Percentiles rank a stretch among this genome's conserved stretches.
Evolutionary conservation across 1,140 invertebrate species (phyloP).

Genomic region (Heliconius eleuchia): DNA sequence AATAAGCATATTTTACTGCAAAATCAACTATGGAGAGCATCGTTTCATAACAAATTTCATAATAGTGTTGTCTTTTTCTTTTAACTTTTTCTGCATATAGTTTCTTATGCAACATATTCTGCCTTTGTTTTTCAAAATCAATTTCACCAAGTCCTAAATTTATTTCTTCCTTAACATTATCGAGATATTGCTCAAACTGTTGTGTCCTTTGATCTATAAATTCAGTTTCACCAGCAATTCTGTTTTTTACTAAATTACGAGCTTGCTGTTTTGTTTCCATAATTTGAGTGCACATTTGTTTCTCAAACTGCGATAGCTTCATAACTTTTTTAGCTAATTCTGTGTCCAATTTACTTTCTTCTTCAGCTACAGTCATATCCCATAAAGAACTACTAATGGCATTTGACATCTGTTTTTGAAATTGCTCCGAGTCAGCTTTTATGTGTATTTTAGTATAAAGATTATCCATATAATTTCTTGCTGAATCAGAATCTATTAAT

Average conservation of each 20-base stretch:
- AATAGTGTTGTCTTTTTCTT: conserved; percentile 69
- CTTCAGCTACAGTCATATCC: conserved; percentile 69
- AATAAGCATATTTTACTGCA: conserved; percentile 78
- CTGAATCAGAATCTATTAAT: conserved; percentile 62
- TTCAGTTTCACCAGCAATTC: conserved; percentile 74
- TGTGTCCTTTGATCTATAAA: conserved; percentile 73
- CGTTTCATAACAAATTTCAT: conserved; percentile 78
- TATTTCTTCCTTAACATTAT: conserved; percentile 73
- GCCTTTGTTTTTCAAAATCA: conserved; percentile 79
- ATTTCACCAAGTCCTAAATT: conserved; percentile 71
- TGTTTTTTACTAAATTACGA: conserved; percentile 79
- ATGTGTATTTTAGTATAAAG: conserved; percentile 57
- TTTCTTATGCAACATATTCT: conserved; percentile 78
- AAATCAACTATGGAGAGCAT: conserved; percentile 80
- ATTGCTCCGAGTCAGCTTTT: conserved; percentile 66
- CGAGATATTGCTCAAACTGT: conserved; percentile 72
- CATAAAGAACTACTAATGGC: conserved; percentile 64
- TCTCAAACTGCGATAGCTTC: conserved; percentile 84
- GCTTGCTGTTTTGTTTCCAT: conserved; percentile 82
- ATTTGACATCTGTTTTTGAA: conserved; percentile 69
- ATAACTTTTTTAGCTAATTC: conserved; percentile 81
- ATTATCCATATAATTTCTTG: conserved; percentile 65
- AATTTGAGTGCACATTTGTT: conserved; percentile 83
- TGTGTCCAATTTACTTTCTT: conserved; percentile 78
- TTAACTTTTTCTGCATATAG: conserved; percentile 77